Conservation (phyloP, 1,140 invertebrate species). For the Drosophila ficusphila region DNA sequence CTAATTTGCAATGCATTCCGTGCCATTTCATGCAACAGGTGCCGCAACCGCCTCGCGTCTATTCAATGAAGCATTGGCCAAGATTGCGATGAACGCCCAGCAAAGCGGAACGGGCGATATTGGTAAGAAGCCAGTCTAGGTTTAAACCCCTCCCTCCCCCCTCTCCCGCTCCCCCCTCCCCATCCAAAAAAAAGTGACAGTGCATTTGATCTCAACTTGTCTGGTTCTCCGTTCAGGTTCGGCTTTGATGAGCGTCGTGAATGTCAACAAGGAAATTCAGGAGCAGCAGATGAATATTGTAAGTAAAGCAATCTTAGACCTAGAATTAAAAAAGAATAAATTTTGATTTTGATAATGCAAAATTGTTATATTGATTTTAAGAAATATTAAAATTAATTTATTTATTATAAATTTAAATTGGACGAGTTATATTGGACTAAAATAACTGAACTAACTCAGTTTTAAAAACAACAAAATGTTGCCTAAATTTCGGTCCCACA, state of each 20-base stretch:
- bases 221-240: conserved; percentile 87
- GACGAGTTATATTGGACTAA: too few species aligned
- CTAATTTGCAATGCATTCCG: conserved; percentile 74
- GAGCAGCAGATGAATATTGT: conserved; percentile 97
- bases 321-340: too few species aligned
- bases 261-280: conserved; percentile 96
- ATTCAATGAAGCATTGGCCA: conserved; percentile 94
- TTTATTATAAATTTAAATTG: too few species aligned
- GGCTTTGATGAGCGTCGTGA: conserved; percentile 94
- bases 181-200: neutral
- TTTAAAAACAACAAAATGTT: too few species aligned
- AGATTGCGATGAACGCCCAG: conserved; percentile 93
- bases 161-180: too few species aligned
- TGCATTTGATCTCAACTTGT: neutral
- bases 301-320: too few species aligned
- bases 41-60: conserved; percentile 93
- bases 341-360: too few species aligned
- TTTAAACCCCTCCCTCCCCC: too few species aligned
- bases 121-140: conserved; percentile 86
- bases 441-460: too few species aligned
- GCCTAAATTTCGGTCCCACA: too few species aligned
- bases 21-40: conserved; percentile 86
- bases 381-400: too few species aligned
- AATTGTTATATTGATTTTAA: too few species aligned
- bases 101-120: conserved; percentile 95